Evolutionary conservation across 2,888 invertebrate species (phyloP), one percentile per base, ranked within the genome.

Genomic region (Pyrrhopygopsis socrates): DNA sequence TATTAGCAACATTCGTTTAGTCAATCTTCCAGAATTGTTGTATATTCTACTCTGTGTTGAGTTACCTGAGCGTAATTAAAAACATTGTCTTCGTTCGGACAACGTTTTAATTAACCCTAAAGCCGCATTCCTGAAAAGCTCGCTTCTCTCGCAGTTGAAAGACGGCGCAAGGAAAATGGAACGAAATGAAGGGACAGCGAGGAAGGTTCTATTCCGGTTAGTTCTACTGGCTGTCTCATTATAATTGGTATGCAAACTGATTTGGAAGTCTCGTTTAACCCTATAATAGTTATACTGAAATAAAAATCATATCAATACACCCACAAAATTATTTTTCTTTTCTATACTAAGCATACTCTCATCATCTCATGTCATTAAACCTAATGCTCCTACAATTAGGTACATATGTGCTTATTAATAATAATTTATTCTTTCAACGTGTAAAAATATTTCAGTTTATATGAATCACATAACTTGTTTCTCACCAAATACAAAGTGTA

Each of bases 11-110:
- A n/a, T n/a, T n/a, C n/a, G n/a, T n/a, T n/a, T n/a, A n/a, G n/a
- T n/a, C n/a, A n/a, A n/a, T n/a, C n/a, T n/a, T n/a, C n/a, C n/a
- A n/a, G n/a, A n/a, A n/a, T n/a, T n/a, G n/a, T n/a, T n/a, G n/a
- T 27, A 27, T 85, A 75, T 89, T 81, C 82, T 13, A 15, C 60
- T 20, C 54, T 8, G 6, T 11, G 2, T 11, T 22, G 22, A 54
- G 6, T 9, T 18, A 27, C 27, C 60, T 60, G 27, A 18, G 27
- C 24, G 27, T 60, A 60, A 60, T 60, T 60, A 60, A 60, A 60
- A 60, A 60, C 58, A 24, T 24, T 18, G 24, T 60, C 15, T 60
- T 15, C 27, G 27, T 60, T 60, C 60, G 60, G 60, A 60, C 60
- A 60, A 60, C 60, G 27, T 60, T 60, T 60, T 60, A 60, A 60